Evolutionary conservation across 2,888 invertebrate genomes (phyloP).

Genomic region (Imbricaverruca yamaguchii): DNA sequence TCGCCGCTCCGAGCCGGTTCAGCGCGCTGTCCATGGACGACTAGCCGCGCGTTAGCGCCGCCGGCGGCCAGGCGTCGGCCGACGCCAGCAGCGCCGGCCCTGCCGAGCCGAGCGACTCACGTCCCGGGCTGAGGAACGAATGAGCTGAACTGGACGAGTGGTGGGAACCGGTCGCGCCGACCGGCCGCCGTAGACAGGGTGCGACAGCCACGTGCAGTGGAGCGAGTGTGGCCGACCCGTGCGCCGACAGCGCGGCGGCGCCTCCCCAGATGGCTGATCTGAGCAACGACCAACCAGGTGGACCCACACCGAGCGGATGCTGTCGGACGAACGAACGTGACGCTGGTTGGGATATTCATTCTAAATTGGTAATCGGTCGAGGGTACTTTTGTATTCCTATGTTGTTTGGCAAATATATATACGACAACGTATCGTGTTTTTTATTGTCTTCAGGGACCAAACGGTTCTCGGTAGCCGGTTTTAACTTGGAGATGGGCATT

Average conservation of each 20-base stretch:
- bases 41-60: not conserved
- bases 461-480: too few relatives aligned
- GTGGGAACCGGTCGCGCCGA: not conserved
- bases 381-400: slow-evolving; percentile 33
- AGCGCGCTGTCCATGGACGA: slow-evolving; percentile 5
- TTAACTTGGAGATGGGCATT: too few relatives aligned
- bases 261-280: too few relatives aligned
- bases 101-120: not conserved
- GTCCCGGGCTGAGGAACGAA: not conserved
- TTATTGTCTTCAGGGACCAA: too few relatives aligned
- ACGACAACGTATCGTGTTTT: too few relatives aligned
- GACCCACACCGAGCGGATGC: not conserved
- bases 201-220: too few relatives aligned
- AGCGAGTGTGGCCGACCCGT: too few relatives aligned
- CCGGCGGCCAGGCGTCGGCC: not conserved
- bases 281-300: too few relatives aligned
- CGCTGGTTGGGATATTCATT: not conserved
- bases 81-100: too few relatives aligned
- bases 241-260: too few relatives aligned
- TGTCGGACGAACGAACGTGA: not conserved
- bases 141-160: not conserved
- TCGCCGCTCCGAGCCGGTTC: not conserved
- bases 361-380: slow-evolving; percentile 16
- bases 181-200: not conserved
- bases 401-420: slow-evolving; percentile 37